Conservation (phyloP, 1,140 invertebrate genomes). For the Trichonephila clavipes region DNA sequence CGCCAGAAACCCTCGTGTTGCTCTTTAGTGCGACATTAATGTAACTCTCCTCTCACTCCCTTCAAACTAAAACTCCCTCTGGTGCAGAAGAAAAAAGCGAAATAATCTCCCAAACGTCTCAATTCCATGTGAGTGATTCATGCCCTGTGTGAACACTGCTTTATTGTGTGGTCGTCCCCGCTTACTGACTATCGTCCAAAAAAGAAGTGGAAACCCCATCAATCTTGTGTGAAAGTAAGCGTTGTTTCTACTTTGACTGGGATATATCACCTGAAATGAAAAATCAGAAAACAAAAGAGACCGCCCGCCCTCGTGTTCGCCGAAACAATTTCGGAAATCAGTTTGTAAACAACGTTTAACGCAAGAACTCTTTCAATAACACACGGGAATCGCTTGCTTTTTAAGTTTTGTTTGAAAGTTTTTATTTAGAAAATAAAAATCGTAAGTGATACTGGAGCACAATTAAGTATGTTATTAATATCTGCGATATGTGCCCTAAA, state of each 20-base stretch:
- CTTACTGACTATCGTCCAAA: background rate
- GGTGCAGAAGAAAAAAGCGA: no score
- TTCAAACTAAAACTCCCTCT: no score
- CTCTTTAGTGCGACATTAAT: no score
- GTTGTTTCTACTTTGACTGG: background rate
- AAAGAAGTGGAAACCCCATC: constrained; percentile 21
- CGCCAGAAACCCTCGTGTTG: no score
- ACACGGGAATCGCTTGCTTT: background rate
- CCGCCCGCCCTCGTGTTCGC: constrained; percentile 4
- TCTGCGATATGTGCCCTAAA: background rate
- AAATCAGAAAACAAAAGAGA: constrained; percentile 2
- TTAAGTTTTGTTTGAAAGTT: background rate
- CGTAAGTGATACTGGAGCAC: background rate
- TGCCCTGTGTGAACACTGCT: background rate
- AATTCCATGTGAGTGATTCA: no score
- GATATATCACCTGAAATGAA: constrained; percentile 1
- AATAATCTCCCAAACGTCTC: no score
- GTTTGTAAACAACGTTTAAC: constrained; percentile 31
- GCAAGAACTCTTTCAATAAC: constrained; percentile 2
- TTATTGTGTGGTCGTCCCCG: background rate
- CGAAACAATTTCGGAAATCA: background rate
- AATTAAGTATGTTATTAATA: background rate
- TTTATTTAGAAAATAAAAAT: background rate
- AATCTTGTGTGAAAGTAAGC: constrained; percentile 29
- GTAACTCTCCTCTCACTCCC: no score